A percentile compares a stretch with the other conserved stretches of the same genome.
Evolutionary conservation across 1,140 invertebrate genomes (phyloP).

Genomic region (Danaus melanippus): DNA sequence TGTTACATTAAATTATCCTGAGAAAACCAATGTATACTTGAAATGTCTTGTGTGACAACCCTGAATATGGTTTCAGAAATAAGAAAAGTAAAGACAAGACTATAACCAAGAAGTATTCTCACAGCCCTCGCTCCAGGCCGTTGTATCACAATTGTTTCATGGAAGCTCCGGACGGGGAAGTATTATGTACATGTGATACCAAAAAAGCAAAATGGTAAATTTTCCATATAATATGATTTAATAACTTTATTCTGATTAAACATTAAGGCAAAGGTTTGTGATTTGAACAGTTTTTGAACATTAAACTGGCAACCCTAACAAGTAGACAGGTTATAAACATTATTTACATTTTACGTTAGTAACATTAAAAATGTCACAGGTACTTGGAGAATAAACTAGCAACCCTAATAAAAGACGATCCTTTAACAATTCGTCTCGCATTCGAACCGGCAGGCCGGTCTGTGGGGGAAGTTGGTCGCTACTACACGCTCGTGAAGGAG

Average conservation of each 20-base stretch:
- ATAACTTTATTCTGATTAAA: too few species aligned
- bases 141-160: constrained; percentile 88
- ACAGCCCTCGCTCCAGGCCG: constrained; percentile 74
- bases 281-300: too few species aligned
- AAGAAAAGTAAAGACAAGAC: constrained; percentile 20
- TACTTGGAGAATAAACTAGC: constrained; percentile 78
- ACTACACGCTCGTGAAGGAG: constrained; percentile 82
- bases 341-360: too few species aligned
- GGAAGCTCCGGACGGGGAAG: constrained; percentile 84
- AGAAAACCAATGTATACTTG: too few species aligned
- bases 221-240: background rate
- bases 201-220: constrained; percentile 86
- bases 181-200: constrained; percentile 85
- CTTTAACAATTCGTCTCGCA: constrained; percentile 81
- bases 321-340: too few species aligned
- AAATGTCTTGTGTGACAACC: too few species aligned
- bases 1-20: too few species aligned
- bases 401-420: constrained; percentile 76
- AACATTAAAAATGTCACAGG: constrained; percentile 38
- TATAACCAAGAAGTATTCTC: constrained; percentile 30
- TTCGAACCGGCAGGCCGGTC: constrained; percentile 87
- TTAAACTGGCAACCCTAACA: too few species aligned
- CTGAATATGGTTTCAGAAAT: constrained; percentile 14
- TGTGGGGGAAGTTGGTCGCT: constrained; percentile 78
- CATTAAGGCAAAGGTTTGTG: too few species aligned